Conservation (phyloP, 2,888 invertebrate species). For the Dinocampus coccinellae region DNA sequence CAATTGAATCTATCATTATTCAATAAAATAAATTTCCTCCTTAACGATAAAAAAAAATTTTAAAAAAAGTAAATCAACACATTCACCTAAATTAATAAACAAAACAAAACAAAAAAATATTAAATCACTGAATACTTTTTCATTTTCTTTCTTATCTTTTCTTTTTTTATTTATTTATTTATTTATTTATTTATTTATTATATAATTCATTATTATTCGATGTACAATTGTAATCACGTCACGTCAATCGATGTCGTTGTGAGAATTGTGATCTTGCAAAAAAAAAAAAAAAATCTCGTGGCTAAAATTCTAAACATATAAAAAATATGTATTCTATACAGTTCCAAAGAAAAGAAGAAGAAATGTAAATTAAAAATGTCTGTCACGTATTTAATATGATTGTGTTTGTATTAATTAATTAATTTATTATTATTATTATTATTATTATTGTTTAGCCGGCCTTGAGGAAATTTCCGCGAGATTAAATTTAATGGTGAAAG, state of each 20-base stretch:
- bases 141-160: no score
- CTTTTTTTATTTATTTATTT: no score
- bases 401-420: background rate
- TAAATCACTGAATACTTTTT: no score
- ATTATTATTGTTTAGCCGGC: conserved; percentile 71
- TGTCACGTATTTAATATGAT: background rate
- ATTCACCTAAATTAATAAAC: background rate
- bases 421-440: no score
- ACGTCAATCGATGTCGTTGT: conserved; percentile 7
- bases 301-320: background rate
- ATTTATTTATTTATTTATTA: no score
- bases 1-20: background rate
- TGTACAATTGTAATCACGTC: conserved; percentile 1
- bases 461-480: conserved; percentile 80
- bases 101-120: background rate
- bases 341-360: background rate
- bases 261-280: conserved; percentile 9
- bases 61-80: background rate
- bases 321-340: no score
- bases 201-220: background rate
- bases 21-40: background rate
- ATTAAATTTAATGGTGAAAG: conserved; percentile 76
- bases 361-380: background rate
- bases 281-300: conserved; percentile 10
- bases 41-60: background rate